phyloP scores from a whole-genome alignment of 2,113 vertebrate genomes.

The Porphyrio hochstetteri region DNA sequence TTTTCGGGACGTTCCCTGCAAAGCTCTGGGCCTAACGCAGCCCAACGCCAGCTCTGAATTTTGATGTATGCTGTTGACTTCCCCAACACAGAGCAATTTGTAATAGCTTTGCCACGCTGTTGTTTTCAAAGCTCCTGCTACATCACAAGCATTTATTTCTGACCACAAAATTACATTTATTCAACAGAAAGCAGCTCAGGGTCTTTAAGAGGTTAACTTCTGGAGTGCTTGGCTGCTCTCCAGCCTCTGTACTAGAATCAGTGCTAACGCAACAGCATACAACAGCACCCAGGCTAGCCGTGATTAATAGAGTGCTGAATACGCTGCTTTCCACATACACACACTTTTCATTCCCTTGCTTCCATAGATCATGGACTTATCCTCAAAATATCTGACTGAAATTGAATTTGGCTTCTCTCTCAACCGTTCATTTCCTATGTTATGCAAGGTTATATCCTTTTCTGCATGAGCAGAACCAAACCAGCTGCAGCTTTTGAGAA shows the following conservation, averaged over 20 bases:
- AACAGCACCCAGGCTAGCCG: slow-evolving; percentile 69
- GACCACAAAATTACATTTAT: slow-evolving; percentile 82
- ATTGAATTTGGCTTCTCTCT: slow-evolving; percentile 90
- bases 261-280: slow-evolving; percentile 71
- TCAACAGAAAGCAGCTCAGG: slow-evolving; percentile 78
- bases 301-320: slow-evolving; percentile 87
- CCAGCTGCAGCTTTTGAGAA: slow-evolving; percentile 83
- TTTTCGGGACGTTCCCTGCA: slow-evolving; percentile 61
- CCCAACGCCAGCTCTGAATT: slow-evolving; percentile 18
- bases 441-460: slow-evolving; percentile 89
- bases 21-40: slow-evolving; percentile 66
- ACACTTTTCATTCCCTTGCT: slow-evolving; percentile 77
- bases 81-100: slow-evolving; percentile 74
- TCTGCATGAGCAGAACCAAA: slow-evolving; percentile 88
- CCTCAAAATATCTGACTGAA: slow-evolving; percentile 87
- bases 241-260: slow-evolving; percentile 70
- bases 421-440: slow-evolving; percentile 89
- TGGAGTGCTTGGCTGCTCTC: slow-evolving; percentile 78
- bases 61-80: slow-evolving; percentile 75
- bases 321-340: slow-evolving; percentile 76
- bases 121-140: slow-evolving; percentile 78
- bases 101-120: slow-evolving; percentile 70
- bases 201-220: slow-evolving; percentile 86
- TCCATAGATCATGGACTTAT: slow-evolving; percentile 83
- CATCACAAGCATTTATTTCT: slow-evolving; percentile 78